A percentile compares a stretch with the other conserved stretches of the same genome.
Conservation (phyloP, 2,797 vertebrate species). For the Schizothorax lantsangensis region DNA sequence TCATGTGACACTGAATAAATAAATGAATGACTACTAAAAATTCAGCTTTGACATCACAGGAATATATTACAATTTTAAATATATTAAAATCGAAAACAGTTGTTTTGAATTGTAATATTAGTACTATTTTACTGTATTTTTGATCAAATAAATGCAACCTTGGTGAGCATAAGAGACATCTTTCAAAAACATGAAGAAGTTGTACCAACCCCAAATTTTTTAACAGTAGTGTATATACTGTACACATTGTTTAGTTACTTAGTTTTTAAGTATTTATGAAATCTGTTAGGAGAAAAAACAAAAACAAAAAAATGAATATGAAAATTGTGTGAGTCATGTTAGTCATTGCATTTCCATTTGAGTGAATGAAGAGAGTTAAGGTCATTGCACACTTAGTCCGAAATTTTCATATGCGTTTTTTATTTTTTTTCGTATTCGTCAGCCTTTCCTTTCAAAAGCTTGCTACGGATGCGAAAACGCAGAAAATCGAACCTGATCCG, state of each 20-base stretch:
- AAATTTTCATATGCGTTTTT: no score
- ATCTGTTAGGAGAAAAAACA: background rate
- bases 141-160: background rate
- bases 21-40: background rate
- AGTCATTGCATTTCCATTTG: background rate
- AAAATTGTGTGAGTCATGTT: background rate
- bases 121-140: background rate
- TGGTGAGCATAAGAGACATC: background rate
- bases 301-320: background rate
- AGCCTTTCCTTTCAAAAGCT: no score
- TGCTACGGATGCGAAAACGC: no score
- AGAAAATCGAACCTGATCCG: no score
- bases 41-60: background rate
- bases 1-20: background rate
- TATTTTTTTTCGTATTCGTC: no score
- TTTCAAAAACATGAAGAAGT: background rate
- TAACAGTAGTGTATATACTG: background rate
- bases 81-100: no score
- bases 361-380: background rate
- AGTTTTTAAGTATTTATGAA: background rate
- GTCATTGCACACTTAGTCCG: no score
- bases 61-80: background rate
- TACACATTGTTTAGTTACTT: background rate
- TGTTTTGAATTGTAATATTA: background rate
- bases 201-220: background rate